Evolutionary conservation across 2,113 vertebrate species (phyloP).

Genomic region (Ariopsis seemanni): DNA sequence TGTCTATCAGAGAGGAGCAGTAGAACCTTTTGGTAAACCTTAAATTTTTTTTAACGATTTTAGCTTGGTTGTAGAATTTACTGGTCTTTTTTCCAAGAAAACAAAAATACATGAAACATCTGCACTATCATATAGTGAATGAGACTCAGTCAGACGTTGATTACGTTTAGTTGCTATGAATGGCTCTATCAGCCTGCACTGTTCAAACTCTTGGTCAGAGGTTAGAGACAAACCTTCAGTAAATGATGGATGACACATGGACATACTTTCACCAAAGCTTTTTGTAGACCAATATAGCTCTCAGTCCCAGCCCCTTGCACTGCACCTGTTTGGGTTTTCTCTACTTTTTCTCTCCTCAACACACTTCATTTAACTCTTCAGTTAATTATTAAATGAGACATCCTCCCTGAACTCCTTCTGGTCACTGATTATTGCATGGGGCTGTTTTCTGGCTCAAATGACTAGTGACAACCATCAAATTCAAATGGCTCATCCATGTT

Average conservation of each 20-base stretch:
- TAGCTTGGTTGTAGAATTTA: background rate
- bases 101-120: background rate
- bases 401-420: background rate
- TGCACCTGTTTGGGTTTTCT: background rate
- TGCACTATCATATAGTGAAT: background rate
- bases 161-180: background rate
- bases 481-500: too few species aligned
- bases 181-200: background rate
- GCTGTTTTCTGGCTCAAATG: too few species aligned
- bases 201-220: slow-evolving; percentile 18
- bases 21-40: background rate
- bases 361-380: background rate
- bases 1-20: too few species aligned
- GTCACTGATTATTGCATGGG: too few species aligned
- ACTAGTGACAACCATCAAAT: too few species aligned
- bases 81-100: background rate
- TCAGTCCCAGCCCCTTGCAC: background rate
- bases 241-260: background rate
- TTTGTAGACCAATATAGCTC: background rate
- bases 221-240: slow-evolving; percentile 21
- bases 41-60: background rate
- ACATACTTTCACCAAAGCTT: background rate
- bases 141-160: background rate
- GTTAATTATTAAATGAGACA: background rate
- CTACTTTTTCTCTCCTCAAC: background rate